Evolutionary conservation across 2,797 vertebrate genomes (phyloP).

Genomic region (Diceros bicornis): DNA sequence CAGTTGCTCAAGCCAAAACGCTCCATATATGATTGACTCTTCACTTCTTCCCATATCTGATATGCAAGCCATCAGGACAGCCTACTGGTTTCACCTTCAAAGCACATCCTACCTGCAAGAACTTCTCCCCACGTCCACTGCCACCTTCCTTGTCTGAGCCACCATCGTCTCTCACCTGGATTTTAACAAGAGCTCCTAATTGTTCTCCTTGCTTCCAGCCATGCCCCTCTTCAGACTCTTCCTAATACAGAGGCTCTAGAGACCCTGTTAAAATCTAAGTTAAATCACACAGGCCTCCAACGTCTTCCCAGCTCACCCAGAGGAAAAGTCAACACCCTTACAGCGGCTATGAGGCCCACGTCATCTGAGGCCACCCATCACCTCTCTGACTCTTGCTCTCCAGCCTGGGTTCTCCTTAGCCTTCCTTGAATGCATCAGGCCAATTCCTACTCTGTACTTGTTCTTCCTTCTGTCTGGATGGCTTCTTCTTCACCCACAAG

Average conservation of each 20-base stretch:
- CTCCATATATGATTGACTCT: neutral
- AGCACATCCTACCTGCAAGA: neutral
- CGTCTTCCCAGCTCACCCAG: neutral
- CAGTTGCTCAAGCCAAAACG: neutral
- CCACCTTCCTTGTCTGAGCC: neutral
- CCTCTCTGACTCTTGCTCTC: neutral
- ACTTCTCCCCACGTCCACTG: neutral
- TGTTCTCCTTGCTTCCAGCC: neutral
- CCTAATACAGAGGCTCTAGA: neutral
- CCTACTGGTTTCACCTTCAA: neutral
- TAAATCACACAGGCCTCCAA: neutral
- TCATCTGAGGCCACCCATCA: neutral
- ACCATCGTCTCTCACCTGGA: neutral
- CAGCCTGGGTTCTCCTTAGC: neutral
- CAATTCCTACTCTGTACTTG: neutral
- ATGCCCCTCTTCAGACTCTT: neutral
- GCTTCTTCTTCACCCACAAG: neutral
- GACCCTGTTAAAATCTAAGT: neutral
- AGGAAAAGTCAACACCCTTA: neutral
- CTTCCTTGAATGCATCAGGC: neutral
- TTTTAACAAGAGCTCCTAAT: neutral
- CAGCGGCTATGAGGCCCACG: neutral
- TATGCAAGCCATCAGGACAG: neutral
- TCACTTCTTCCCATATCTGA: neutral
- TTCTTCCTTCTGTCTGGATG: neutral